These are phyloP conservation scores for Macropus fuliginosus DNA, from an alignment of 2,797 vertebrate genomes.

Conservation along the genomic window DNA sequence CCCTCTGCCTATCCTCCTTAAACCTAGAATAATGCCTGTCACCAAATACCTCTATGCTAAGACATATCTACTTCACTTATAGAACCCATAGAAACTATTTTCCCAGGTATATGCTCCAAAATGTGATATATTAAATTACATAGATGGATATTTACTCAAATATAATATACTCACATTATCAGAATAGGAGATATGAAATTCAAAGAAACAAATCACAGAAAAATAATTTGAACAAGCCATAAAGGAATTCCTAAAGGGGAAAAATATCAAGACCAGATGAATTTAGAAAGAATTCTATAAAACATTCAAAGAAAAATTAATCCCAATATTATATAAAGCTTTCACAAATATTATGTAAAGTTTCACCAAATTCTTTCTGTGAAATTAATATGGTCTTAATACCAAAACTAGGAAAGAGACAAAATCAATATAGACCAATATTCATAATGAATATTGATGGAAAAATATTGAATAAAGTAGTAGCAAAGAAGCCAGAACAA, in stretches of 20 bases:
- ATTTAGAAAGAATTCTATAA: background rate
- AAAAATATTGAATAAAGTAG: background rate
- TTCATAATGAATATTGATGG: background rate
- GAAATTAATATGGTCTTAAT: background rate
- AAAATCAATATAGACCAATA: background rate
- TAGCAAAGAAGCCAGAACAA: background rate
- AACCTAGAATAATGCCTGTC: background rate
- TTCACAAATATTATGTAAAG: background rate
- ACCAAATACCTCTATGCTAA: background rate
- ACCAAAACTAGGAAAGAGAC: background rate
- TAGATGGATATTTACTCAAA: background rate
- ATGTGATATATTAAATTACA: background rate
- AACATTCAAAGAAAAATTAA: background rate
- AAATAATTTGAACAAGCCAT: background rate
- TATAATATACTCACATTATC: background rate
- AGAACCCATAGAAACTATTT: background rate
- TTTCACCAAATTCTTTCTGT: background rate
- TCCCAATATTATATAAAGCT: background rate
- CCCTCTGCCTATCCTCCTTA: background rate
- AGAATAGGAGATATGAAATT: background rate
- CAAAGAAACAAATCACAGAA: background rate
- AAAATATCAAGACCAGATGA: background rate
- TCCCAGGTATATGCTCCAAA: background rate
- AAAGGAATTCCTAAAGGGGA: background rate
- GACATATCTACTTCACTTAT: background rate